These are phyloP conservation scores for Pavo muticus DNA, from an alignment of 2,113 vertebrate species.

Conservation along the genomic window DNA sequence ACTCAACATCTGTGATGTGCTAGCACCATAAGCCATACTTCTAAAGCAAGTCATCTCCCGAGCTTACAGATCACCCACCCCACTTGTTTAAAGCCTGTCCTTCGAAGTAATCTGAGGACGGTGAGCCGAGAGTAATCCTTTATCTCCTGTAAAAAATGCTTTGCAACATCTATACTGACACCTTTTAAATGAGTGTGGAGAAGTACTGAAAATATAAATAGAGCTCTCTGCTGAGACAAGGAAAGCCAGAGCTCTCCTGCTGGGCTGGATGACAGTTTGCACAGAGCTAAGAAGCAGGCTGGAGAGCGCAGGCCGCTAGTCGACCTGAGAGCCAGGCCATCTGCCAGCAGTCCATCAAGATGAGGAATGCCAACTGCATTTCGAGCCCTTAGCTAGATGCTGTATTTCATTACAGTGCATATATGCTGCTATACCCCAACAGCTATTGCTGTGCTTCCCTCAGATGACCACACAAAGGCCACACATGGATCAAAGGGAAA, in stretches of 20 bases:
- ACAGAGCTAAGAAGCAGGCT: neutral
- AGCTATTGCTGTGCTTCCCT: fast-evolving
- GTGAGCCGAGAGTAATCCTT: neutral
- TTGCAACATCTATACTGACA: neutral
- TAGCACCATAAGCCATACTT: neutral
- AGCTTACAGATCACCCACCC: neutral
- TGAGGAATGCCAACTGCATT: neutral
- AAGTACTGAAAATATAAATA: neutral
- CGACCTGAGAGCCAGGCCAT: slow-evolving; percentile 41
- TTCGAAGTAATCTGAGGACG: neutral
- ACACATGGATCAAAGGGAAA: neutral
- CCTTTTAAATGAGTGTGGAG: neutral
- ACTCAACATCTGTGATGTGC: neutral
- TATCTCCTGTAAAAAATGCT: neutral
- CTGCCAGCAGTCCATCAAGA: slow-evolving; percentile 46
- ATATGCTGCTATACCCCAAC: neutral
- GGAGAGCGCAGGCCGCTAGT: neutral
- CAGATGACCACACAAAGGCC: neutral
- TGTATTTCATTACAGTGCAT: neutral
- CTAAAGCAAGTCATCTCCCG: neutral
- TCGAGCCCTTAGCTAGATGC: neutral
- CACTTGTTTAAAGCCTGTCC: neutral
- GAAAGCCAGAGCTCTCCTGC: neutral
- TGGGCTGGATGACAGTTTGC: neutral
- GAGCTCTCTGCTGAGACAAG: neutral